phyloP scores from a whole-genome alignment of 2,888 invertebrate genomes.

The Cheilosia soror region DNA sequence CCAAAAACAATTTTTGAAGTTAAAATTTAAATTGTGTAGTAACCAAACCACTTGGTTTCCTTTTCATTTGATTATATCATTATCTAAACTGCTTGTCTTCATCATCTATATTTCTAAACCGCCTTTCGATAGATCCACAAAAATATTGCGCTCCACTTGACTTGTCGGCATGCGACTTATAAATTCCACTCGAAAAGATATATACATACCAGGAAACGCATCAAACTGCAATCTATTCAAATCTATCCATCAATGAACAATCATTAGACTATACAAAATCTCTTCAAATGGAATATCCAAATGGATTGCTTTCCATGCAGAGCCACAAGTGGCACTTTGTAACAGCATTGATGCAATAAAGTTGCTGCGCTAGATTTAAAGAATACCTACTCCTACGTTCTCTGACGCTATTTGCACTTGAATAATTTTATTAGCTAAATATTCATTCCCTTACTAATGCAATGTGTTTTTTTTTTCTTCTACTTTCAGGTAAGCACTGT shows the following conservation, averaged over 20 bases:
- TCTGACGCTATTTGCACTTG: not conserved
- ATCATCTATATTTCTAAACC: not conserved
- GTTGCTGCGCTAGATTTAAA: constrained; percentile 4
- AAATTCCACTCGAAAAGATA: constrained; percentile 37
- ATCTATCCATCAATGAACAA: constrained; percentile 49
- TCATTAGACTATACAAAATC: constrained; percentile 17
- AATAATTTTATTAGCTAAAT: not conserved
- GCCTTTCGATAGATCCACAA: not conserved
- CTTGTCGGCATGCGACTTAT: constrained; percentile 41
- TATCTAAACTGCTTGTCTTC: not conserved
- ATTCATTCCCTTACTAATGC: not conserved
- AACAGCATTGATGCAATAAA: constrained; percentile 6
- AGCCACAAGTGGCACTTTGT: not conserved
- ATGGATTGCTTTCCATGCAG: not conserved
- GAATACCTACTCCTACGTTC: not conserved
- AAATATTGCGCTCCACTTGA: constrained; percentile 42
- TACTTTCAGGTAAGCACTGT: constrained; percentile 35
- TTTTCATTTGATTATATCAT: too few relatives aligned
- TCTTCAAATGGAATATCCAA: constrained; percentile 2
- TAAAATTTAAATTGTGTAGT: too few relatives aligned
- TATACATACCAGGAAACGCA: constrained; percentile 24
- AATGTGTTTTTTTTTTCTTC: constrained; percentile 4
- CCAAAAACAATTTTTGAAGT: too few relatives aligned
- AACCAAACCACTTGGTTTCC: too few relatives aligned
- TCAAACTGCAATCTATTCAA: constrained; percentile 30